Percentiles rank a stretch among this genome's conserved stretches.
Conservation (phyloP, 2,113 vertebrate genomes). For the Crypturellus undulatus region DNA sequence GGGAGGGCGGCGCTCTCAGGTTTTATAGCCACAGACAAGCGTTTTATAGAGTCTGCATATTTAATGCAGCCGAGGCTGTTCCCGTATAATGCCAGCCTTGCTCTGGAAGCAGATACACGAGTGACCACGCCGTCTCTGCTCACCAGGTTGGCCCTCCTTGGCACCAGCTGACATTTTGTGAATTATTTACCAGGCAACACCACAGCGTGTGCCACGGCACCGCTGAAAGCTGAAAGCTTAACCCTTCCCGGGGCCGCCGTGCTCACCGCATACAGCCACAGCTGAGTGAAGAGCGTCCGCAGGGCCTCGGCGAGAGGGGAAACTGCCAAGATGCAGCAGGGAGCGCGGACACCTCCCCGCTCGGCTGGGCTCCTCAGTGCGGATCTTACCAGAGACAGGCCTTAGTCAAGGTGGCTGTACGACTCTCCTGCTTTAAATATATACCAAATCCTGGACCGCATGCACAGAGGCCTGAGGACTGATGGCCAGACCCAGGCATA, state of each 20-base stretch:
- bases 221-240: background rate
- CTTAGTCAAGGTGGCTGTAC: background rate
- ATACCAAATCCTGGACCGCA: background rate
- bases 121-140: background rate
- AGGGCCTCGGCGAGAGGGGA: background rate
- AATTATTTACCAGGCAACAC: slow-evolving; percentile 43
- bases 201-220: background rate
- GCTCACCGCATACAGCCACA: too few species aligned
- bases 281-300: background rate
- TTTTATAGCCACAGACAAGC: background rate
- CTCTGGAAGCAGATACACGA: background rate
- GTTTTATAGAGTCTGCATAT: background rate
- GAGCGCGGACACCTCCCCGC: background rate
- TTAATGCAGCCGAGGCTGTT: background rate
- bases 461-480: background rate
- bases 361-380: rapidly evolving
- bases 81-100: background rate
- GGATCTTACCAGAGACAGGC: background rate
- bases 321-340: background rate
- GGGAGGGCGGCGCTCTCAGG: background rate
- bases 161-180: background rate
- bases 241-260: background rate
- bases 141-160: slow-evolving; percentile 30
- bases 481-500: background rate
- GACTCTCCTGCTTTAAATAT: background rate